Evolutionary conservation across 2,113 vertebrate genomes (phyloP).

Genomic region (Spheniscus mendiculus): DNA sequence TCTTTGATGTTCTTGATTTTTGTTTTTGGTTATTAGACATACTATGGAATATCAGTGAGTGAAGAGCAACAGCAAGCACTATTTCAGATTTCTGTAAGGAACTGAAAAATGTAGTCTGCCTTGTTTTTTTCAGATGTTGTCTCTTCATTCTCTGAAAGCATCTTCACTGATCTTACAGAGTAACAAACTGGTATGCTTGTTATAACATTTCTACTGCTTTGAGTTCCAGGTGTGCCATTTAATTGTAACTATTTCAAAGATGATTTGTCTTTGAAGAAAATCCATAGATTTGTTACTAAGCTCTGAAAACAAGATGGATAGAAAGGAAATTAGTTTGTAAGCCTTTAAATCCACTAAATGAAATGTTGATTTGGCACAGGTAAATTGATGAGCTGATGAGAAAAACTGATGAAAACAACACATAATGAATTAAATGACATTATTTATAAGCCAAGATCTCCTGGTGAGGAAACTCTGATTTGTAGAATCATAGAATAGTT

Average conservation of each 20-base stretch:
- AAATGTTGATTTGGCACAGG: not conserved
- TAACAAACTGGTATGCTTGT: not conserved
- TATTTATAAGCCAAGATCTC: not conserved
- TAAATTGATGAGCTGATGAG: not conserved
- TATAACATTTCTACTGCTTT: not conserved
- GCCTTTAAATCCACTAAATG: not conserved
- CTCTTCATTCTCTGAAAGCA: not conserved
- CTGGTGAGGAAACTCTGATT: not conserved
- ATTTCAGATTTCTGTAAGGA: not conserved
- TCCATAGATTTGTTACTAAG: not conserved
- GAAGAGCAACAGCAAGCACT: not conserved
- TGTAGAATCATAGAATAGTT: too few species aligned
- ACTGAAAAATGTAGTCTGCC: not conserved
- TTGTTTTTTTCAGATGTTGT: not conserved
- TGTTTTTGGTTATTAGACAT: not conserved
- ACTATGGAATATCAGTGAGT: not conserved
- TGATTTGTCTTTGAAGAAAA: not conserved
- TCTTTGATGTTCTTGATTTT: not conserved
- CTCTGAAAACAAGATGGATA: not conserved
- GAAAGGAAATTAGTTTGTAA: not conserved
- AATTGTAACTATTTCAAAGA: not conserved
- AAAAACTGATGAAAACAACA: not conserved
- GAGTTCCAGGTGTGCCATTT: not conserved
- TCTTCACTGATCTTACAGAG: not conserved
- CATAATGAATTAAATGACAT: not conserved